Evolutionary conservation across 1,140 invertebrate species (phyloP).

Genomic region (Scaptodrosophila lebanonensis): DNA sequence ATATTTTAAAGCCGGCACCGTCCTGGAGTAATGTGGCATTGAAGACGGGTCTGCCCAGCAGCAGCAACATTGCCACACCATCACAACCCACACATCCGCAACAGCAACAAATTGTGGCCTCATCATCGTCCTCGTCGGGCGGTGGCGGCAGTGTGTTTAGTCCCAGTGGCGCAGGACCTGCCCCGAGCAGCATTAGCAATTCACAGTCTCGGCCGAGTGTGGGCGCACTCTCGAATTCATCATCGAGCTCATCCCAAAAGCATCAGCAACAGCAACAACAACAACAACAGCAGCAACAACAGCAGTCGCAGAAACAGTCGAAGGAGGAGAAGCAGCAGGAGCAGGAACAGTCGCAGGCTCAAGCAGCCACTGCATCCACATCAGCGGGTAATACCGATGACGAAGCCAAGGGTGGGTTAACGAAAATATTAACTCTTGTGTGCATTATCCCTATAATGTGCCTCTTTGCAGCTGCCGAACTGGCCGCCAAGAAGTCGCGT

Average conservation of each 20-base stretch:
- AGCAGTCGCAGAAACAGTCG: slow-evolving; percentile 40
- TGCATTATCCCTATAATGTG: not conserved
- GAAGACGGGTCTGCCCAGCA: slow-evolving; percentile 42
- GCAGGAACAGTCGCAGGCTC: slow-evolving; percentile 22
- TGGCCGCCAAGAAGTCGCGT: slow-evolving; percentile 83
- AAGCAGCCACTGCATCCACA: slow-evolving; percentile 36
- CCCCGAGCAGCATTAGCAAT: slow-evolving; percentile 37
- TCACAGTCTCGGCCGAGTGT: slow-evolving; percentile 71
- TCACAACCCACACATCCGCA: slow-evolving; percentile 40
- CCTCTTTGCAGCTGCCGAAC: slow-evolving; percentile 76
- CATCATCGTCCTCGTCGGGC: slow-evolving; percentile 63
- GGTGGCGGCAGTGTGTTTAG: slow-evolving; percentile 66
- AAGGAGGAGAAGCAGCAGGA: slow-evolving; percentile 48
- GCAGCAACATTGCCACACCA: slow-evolving; percentile 31
- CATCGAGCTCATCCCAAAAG: slow-evolving; percentile 57
- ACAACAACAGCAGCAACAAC: slow-evolving; percentile 18
- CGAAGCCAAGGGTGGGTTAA: slow-evolving; percentile 64
- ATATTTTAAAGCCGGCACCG: slow-evolving; percentile 71
- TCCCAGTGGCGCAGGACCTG: slow-evolving; percentile 42
- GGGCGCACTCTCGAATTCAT: slow-evolving; percentile 66
- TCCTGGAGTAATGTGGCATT: slow-evolving; percentile 75
- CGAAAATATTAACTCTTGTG: not conserved
- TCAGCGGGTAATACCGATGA: slow-evolving; percentile 64
- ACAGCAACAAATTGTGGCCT: slow-evolving; percentile 57
- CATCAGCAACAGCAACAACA: slow-evolving; percentile 37